Evolutionary conservation across 2,113 vertebrate species (phyloP).

Genomic region (Hemichromis elongatus): DNA sequence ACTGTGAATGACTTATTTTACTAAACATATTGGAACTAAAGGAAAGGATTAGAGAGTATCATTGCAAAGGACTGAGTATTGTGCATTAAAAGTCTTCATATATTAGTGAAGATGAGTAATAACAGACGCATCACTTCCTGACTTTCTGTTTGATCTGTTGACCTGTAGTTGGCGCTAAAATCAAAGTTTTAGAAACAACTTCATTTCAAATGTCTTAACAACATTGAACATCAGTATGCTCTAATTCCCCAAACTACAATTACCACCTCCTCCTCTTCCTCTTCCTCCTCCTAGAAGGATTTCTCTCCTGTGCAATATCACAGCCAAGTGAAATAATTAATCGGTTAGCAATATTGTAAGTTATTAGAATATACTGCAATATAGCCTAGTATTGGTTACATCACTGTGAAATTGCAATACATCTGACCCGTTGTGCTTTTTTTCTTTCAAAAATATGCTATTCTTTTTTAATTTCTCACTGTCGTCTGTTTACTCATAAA

Average conservation of each 20-base stretch:
- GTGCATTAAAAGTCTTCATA: neutral
- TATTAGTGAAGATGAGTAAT: neutral
- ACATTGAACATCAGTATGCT: neutral
- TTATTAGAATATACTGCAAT: neutral
- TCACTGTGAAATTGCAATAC: too few species aligned
- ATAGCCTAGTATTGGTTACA: neutral
- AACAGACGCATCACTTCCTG: neutral
- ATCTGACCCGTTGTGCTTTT: too few species aligned
- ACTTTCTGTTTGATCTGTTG: neutral
- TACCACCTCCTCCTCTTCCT: neutral
- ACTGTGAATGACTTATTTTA: neutral
- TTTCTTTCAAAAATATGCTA: neutral
- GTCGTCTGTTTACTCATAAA: neutral
- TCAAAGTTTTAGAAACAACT: neutral
- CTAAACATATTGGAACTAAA: neutral
- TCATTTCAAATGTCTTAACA: neutral
- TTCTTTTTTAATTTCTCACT: neutral
- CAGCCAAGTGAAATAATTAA: neutral
- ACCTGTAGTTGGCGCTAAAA: neutral
- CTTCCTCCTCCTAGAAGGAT: neutral
- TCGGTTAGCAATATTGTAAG: neutral
- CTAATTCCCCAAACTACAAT: neutral
- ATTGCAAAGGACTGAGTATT: neutral
- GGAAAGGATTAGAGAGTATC: neutral
- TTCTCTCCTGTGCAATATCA: neutral